phyloP scores from a whole-genome alignment of 2,113 vertebrate species.

The Empidonax traillii region DNA sequence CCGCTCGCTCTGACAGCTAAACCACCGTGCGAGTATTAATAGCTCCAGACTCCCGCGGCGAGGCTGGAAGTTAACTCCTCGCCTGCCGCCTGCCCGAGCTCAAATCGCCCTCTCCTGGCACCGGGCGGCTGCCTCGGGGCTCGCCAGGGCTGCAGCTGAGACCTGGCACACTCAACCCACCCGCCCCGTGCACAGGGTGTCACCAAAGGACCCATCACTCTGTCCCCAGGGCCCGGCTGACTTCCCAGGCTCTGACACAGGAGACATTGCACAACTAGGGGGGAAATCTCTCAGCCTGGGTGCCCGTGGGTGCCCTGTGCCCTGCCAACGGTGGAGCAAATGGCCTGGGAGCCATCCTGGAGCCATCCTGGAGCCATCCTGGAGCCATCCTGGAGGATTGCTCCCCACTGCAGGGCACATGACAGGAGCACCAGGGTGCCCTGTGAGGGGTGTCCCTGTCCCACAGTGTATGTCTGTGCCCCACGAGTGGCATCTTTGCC shows the following conservation, averaged over 20 bases:
- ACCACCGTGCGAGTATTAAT: constrained; percentile 77
- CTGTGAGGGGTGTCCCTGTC: no score
- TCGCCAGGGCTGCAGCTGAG: neutral
- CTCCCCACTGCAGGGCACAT: neutral
- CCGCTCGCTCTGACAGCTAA: constrained; percentile 67
- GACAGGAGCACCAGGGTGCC: neutral
- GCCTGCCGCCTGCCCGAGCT: constrained; percentile 33
- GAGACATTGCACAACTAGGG: neutral
- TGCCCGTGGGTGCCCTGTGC: neutral
- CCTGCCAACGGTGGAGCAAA: rapidly evolving
- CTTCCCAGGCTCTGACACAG: neutral
- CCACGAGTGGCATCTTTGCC: neutral
- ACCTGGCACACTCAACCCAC: neutral
- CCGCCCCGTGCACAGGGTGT: rapidly evolving
- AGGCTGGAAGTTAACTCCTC: constrained; percentile 75
- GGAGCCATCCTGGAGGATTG: neutral
- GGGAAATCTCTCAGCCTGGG: neutral
- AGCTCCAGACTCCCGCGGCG: constrained; percentile 74
- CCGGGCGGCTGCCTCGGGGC: neutral
- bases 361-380: neutral
- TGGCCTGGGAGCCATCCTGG: neutral
- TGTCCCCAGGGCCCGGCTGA: neutral
- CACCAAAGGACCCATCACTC: rapidly evolving
- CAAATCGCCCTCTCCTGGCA: neutral
- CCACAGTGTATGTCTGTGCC: neutral